Conservation (phyloP, 2,797 vertebrate species). For the Heterohyrax brucei region DNA sequence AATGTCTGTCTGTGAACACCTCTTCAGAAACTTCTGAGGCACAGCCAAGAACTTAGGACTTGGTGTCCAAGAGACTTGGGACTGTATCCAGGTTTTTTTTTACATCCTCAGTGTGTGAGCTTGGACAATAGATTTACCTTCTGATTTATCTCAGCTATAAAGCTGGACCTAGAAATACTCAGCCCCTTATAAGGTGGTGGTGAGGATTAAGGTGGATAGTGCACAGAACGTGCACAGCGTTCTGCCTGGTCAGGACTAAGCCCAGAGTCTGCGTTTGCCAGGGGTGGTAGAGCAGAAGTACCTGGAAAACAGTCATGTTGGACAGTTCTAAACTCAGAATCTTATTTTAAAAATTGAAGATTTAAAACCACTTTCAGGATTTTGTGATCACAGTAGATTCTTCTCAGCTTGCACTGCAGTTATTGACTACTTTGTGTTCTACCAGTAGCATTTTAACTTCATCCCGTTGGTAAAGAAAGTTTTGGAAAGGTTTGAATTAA, state of each 20-base stretch:
- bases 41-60: constrained; percentile 64
- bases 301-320: neutral
- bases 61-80: constrained; percentile 55
- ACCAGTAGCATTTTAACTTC: neutral
- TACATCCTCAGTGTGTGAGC: constrained; percentile 27
- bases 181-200: neutral
- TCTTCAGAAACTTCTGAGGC: constrained; percentile 74
- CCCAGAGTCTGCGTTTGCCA: neutral
- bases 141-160: constrained; percentile 12
- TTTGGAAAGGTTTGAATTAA: constrained; percentile 44
- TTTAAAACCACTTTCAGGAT: neutral
- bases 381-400: neutral
- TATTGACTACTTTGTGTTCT: neutral
- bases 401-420: neutral
- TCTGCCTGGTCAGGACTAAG: neutral
- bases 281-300: neutral
- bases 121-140: neutral
- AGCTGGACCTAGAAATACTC: neutral
- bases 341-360: neutral
- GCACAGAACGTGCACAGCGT: too few relatives aligned
- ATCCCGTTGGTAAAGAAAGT: neutral
- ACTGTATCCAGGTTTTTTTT: constrained; percentile 36
- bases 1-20: constrained; percentile 68
- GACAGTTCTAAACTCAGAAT: neutral
- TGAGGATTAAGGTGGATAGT: neutral